phyloP scores from a whole-genome alignment of 2,113 vertebrate genomes.

The Columba livia region DNA sequence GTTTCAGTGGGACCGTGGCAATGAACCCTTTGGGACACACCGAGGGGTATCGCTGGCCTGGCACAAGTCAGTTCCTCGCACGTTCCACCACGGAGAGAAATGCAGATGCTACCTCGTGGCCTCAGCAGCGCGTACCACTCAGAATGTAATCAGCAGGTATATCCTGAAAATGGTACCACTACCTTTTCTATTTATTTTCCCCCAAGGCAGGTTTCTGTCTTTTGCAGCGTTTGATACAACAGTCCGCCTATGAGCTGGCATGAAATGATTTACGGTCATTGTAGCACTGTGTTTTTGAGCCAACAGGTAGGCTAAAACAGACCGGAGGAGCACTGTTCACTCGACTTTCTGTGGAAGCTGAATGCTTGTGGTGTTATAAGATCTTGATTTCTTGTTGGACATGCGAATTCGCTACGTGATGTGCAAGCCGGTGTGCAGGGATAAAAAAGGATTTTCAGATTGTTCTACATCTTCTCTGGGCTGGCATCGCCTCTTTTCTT shows the following conservation, averaged over 20 bases:
- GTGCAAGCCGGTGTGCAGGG: background rate
- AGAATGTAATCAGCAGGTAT: background rate
- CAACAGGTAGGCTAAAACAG: background rate
- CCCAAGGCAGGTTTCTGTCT: background rate
- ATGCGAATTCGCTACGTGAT: background rate
- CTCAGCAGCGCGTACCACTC: background rate
- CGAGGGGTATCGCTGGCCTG: rapidly evolving
- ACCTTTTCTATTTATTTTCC: background rate
- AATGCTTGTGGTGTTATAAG: background rate
- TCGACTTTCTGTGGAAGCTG: rapidly evolving
- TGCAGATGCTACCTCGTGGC: no score
- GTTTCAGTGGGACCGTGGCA: background rate
- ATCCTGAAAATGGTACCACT: background rate
- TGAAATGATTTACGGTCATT: no score
- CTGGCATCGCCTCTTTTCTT: background rate
- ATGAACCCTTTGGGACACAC: background rate
- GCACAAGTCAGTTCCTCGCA: rapidly evolving
- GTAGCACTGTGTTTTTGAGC: background rate
- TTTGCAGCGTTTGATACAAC: background rate
- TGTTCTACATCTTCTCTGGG: background rate
- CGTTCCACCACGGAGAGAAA: background rate
- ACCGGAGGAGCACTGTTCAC: background rate
- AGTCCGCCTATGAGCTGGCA: background rate
- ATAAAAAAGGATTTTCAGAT: background rate
- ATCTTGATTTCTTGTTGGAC: background rate